Base-by-base conservation (phyloP, 2,113 vertebrate genomes). In the Amphilophus citrinellus region DNA sequence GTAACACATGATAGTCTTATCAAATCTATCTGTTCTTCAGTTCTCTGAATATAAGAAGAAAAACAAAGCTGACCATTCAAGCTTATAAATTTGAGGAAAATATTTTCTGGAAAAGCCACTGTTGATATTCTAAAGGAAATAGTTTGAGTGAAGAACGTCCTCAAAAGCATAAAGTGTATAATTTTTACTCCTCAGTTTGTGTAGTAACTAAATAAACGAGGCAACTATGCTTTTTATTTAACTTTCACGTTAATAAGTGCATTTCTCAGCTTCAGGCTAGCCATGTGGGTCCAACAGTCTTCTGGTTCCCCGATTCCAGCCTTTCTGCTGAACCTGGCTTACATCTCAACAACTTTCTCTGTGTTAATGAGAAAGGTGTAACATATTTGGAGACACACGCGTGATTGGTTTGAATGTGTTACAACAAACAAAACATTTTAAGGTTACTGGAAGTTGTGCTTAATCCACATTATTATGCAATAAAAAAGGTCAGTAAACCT, bases 341-440 rank as follows among this genome's bases (percentile, higher is more conserved):
- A 7, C 2, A 6, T 42, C n/a, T 35, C 61, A 63, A 66, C 32
- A 79, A 22, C 20, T 27, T 10, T 81, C 18, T 65, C 44, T 8
- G 15, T 56, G n/a, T 47, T 71, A 53, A 53, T 50, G 66, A 50
- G 7, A 50, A 50, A 30, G 9, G 44, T 30, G 66, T 50, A 27
- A 14, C 8, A 24, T 6, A 3, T 35, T 5, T 4, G 42, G 10
- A 63, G 20, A 4, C 20, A 68, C 11, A 3, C 58, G 37, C 80
- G 39, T 44, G 47, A 65, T 27, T 27, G 10, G 35, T 73, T 63
- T 73, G 3, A 77, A 44, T 50, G 47, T 24, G 39, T 73, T 77
- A 35, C n/a, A 63, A 65, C 20, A 65, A 59, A 84, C 37, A 76
- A 82, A 73, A 84, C 24, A 57, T 50, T 80, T 62, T 61, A 53